Percentiles rank a stretch among this genome's conserved stretches.
These are phyloP conservation scores for Eupsilia transversa DNA, from an alignment of 2,888 invertebrate species.

Conservation along the genomic window DNA sequence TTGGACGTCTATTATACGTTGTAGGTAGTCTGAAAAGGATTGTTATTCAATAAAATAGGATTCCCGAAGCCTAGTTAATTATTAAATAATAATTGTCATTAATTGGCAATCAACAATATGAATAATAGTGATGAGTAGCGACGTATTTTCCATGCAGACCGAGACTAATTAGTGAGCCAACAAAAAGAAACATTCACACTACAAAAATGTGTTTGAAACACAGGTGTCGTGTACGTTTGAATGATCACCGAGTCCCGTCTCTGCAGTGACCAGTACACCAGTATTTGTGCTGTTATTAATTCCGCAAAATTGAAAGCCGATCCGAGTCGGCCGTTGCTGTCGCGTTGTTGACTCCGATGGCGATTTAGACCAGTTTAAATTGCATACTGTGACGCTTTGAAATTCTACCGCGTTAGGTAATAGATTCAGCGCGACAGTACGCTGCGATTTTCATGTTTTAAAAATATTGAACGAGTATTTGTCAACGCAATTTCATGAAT, in stretches of 20 bases:
- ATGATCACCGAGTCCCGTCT: slow-evolving; percentile 66
- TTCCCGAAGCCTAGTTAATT: slow-evolving; percentile 15
- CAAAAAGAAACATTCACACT: slow-evolving; percentile 44
- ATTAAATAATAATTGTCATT: slow-evolving; percentile 17
- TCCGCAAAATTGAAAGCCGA: slow-evolving; percentile 84
- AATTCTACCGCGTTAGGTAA: slow-evolving; percentile 65
- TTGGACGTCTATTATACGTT: slow-evolving; percentile 5
- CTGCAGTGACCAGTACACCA: slow-evolving; percentile 60
- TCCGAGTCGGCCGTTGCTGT: slow-evolving; percentile 71
- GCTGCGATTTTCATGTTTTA: slow-evolving; percentile 43
- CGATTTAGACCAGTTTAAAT: slow-evolving; percentile 71
- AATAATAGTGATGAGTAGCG: slow-evolving; percentile 36
- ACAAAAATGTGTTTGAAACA: slow-evolving; percentile 58
- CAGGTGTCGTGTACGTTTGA: slow-evolving; percentile 66
- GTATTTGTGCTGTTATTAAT: slow-evolving; percentile 82
- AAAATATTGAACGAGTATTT: slow-evolving; percentile 48
- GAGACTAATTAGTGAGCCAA: slow-evolving; percentile 54
- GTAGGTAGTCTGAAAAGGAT: slow-evolving; percentile 9
- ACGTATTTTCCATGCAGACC: slow-evolving; percentile 44
- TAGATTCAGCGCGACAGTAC: slow-evolving; percentile 52
- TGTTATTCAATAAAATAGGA: slow-evolving; percentile 29
- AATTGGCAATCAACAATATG: slow-evolving; percentile 26
- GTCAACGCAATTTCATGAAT: slow-evolving; percentile 16
- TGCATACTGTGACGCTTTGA: slow-evolving; percentile 71
- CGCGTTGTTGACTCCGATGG: slow-evolving; percentile 66